These are phyloP conservation scores for Stratiomys singularior DNA, from an alignment of 2,888 invertebrate genomes.

Conservation along the genomic window DNA sequence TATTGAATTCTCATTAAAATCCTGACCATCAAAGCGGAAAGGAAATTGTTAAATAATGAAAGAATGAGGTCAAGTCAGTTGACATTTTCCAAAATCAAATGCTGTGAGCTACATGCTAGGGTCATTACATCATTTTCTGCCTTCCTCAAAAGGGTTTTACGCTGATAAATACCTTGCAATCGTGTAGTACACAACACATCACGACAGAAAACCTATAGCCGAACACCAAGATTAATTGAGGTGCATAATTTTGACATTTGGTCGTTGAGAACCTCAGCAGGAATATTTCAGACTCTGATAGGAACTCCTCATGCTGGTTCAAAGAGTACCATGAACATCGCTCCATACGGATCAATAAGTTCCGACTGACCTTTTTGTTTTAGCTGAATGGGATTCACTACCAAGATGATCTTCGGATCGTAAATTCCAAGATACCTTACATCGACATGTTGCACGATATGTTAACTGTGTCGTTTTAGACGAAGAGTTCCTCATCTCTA, in stretches of 20 bases:
- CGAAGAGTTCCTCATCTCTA: neutral
- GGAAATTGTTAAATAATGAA: neutral
- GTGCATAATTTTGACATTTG: slow-evolving; percentile 50
- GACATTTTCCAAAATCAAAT: neutral
- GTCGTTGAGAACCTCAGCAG: slow-evolving; percentile 43
- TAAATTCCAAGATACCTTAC: slow-evolving; percentile 17
- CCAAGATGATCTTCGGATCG: slow-evolving; percentile 2
- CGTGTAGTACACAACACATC: neutral
- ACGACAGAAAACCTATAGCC: slow-evolving; percentile 11
- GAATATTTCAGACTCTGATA: neutral
- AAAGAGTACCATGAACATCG: neutral
- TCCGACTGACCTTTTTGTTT: slow-evolving; percentile 19
- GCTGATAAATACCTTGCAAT: neutral
- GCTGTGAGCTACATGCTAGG: neutral
- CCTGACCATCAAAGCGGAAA: no score
- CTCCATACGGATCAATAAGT: neutral
- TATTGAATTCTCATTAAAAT: no score
- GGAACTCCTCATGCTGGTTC: no score
- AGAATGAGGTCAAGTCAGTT: neutral
- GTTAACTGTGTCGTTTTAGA: slow-evolving; percentile 40
- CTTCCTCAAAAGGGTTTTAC: neutral
- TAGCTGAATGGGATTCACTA: slow-evolving; percentile 13
- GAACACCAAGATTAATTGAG: slow-evolving; percentile 49
- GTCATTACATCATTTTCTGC: neutral
- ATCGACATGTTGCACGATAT: slow-evolving; percentile 27